Evolutionary conservation across 2,113 vertebrate genomes (phyloP).

Genomic region (Corvus cornix): DNA sequence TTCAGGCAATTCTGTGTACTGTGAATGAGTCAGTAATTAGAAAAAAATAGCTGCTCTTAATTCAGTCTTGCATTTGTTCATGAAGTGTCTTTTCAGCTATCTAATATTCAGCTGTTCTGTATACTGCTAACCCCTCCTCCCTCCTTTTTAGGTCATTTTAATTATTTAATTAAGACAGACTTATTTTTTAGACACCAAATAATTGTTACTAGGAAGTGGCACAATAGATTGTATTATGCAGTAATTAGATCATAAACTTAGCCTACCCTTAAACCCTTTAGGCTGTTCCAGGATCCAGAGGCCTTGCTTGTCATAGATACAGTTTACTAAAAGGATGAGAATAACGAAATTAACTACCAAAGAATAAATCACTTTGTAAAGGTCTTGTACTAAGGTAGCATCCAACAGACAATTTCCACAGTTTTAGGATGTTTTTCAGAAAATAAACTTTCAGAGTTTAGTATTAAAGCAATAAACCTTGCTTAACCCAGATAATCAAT

Average conservation of each 20-base stretch:
- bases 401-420: neutral
- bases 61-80: neutral
- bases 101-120: neutral
- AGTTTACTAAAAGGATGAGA: neutral
- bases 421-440: neutral
- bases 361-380: neutral
- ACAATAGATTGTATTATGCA: neutral
- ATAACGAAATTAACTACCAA: conserved; percentile 1
- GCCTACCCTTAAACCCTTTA: neutral
- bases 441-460: neutral
- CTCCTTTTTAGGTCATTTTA: conserved; percentile 17
- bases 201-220: neutral
- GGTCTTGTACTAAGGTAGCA: neutral
- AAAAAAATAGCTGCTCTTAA: neutral
- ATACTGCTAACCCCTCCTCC: neutral
- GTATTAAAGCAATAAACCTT: neutral
- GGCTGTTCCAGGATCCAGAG: neutral
- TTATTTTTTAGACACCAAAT: neutral
- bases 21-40: conserved; percentile 11
- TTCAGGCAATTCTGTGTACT: neutral
- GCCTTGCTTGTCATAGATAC: neutral
- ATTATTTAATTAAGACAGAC: conserved; percentile 32
- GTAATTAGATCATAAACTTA: conserved; percentile 33
- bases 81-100: neutral
- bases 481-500: neutral